phyloP scores from a whole-genome alignment of 2,113 vertebrate genomes.

The Pogonocichla stellata region DNA sequence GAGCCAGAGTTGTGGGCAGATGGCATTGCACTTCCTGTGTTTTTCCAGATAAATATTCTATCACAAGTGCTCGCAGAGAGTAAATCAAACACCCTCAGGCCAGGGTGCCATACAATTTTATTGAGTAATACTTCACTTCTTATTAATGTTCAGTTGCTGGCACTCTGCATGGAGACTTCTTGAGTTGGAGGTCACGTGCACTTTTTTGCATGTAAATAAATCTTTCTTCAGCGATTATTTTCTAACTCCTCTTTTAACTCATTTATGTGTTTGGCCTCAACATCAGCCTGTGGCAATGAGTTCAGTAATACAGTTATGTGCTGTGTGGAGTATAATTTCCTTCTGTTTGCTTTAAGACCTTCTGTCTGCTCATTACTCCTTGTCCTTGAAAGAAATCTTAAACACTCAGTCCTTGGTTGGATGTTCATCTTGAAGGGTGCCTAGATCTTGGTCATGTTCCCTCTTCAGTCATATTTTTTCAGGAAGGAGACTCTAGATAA shows the following conservation, averaged over 20 bases:
- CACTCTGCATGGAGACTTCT: background rate
- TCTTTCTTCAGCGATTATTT: background rate
- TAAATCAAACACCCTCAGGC: background rate
- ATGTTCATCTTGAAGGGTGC: background rate
- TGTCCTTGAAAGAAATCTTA: conserved; percentile 7
- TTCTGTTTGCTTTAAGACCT: conserved; percentile 28
- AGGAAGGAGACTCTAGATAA: background rate
- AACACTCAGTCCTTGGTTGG: background rate
- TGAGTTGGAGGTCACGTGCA: background rate
- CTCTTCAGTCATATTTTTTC: background rate
- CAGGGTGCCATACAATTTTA: background rate
- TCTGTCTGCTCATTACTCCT: background rate
- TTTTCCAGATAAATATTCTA: background rate
- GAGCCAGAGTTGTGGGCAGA: background rate
- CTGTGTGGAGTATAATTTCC: conserved; percentile 5
- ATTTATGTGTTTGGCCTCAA: conserved; percentile 28
- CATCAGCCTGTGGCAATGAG: background rate
- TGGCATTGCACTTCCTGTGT: background rate
- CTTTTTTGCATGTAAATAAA: conserved; percentile 3
- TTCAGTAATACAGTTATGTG: background rate
- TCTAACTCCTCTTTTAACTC: background rate
- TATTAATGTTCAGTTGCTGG: background rate
- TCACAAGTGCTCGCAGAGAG: background rate
- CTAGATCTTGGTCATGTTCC: background rate
- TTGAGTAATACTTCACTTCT: background rate